Base-by-base conservation (phyloP, 30 jellyfish, hydroid and myxozoan species). In the Hydractinia echinata region DNA sequence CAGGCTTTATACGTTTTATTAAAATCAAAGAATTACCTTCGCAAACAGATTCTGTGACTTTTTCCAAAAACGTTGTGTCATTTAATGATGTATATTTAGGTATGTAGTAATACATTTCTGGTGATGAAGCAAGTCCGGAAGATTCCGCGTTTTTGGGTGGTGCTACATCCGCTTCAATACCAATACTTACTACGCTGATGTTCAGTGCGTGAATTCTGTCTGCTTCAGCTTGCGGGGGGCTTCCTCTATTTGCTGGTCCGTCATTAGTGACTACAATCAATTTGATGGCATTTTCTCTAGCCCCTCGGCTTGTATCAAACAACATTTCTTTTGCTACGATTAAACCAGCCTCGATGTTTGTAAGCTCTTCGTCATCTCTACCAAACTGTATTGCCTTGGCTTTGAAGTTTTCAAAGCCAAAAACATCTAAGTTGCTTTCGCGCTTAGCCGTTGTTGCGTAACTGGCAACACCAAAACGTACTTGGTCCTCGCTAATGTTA, bases 391-490 rank as follows among this genome's bases (percentile, higher is more conserved):
- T 64, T 64, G 74, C 74, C 39, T 6, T 64, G 9, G 74, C 9
- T 64, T 64, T 64, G 6, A 64, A 64, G 39, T 44, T 51, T 7
- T 64, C 74, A 64, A 6, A 64, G 8, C 74, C 74, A 64, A 64
- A 64, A 44, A 51, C 39, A 13, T 64, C 16, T 7, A 64, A 51
- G 39, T 64, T 64, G 74, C 19, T 64, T 64, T 64, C 74, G 19
- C 74, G 19, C 16, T 64, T 7, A 6, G 74, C 74, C 4, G 74
- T 64, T 64, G 74, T 64, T 13, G 74, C 9, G 39, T 64, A 64
- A 64, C 74, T 64, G 74, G 74, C 74, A 13, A 64, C 74, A 6
- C 74, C 74, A 64, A 64, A 51, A n/a, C 74, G 19, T 7, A 64
- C 74, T 8, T 13, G 10, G 1, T 64, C 74, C 18, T 64, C 74